Evolutionary conservation across 2,888 invertebrate species (phyloP), one percentile per base, ranked within the genome.

Genomic region (Idaea biselata): DNA sequence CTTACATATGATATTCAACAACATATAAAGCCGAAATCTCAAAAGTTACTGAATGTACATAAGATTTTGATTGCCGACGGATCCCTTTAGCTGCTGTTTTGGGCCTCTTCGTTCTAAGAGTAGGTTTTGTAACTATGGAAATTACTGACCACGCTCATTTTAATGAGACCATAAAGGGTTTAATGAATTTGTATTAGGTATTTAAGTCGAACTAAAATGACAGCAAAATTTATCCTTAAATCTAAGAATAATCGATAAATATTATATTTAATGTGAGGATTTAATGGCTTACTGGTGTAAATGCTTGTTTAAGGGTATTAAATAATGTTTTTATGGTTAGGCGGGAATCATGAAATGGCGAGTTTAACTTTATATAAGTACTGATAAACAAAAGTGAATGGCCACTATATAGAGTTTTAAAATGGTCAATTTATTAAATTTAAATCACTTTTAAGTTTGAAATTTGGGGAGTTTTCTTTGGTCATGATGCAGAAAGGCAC

Each of bases 261-360:
- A 60, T 60, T 32, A 18, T 31, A 16, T 60, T 14, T 60, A 60
- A 55, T 14, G 32, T 60, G 55, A 55, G 55, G 25, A 54, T 16
- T 70, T 60, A 44, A 44, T 44, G 44, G 44, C 1, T 44, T 44
- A 44, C 44, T 64, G 67, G 68, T 73, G 73, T 74, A 77, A 75
- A 77, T 73, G 74, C 76, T 71, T 73, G 63, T 58, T 60, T 70
- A 66, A 65, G 65, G 16, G 64, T 68, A 67, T 63, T 55, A n/a
- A 55, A 62, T 58, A 58, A 55, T 61, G 58, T 58, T 61, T 61
- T 61, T 61, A 58, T 61, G 33, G 53, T 58, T 58, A 61, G 61
- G 18, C 18, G 56, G 8, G 18, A 16, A 18, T 59, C 31, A 55
- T 31, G 7, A 32, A 58, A 61, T 60, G 14, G 61, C 67, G 65